Evolutionary conservation across 2,113 vertebrate genomes (phyloP).

Genomic region (Neotragus pygmaeus): DNA sequence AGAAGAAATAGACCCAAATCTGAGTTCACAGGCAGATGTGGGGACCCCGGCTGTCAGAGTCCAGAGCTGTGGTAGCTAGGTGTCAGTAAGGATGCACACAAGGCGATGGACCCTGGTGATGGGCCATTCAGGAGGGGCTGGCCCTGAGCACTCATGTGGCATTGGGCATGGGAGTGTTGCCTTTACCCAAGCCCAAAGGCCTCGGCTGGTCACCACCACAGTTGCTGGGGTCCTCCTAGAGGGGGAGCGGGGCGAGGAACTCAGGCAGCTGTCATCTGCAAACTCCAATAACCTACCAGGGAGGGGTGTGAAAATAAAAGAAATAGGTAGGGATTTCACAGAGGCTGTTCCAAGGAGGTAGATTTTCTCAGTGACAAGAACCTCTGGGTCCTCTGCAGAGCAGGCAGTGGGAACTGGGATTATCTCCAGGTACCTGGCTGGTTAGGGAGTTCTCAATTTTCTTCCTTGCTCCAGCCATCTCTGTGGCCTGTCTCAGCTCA

Average conservation of each 20-base stretch:
- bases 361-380: not conserved
- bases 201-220: accelerated
- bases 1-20: not conserved
- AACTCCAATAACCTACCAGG: not conserved
- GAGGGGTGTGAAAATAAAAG: not conserved
- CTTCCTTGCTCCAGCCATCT: not conserved
- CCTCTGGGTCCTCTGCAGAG: not conserved
- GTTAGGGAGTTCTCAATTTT: too few relatives aligned
- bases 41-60: accelerated
- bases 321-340: not conserved
- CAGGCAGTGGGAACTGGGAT: not conserved
- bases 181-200: not conserved
- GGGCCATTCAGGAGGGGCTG: not conserved
- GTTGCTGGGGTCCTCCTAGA: not conserved
- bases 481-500: not conserved
- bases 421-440: too few relatives aligned
- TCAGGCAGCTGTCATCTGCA: not conserved
- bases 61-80: not conserved
- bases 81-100: not conserved
- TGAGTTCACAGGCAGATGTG: not conserved
- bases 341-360: not conserved
- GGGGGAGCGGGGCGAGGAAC: not conserved
- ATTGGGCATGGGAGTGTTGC: accelerated
- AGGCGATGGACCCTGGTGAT: not conserved
- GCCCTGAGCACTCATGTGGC: not conserved